These are phyloP conservation scores for Dolichoris vasculosae DNA, from an alignment of 1,140 invertebrate species.

Conservation along the genomic window DNA sequence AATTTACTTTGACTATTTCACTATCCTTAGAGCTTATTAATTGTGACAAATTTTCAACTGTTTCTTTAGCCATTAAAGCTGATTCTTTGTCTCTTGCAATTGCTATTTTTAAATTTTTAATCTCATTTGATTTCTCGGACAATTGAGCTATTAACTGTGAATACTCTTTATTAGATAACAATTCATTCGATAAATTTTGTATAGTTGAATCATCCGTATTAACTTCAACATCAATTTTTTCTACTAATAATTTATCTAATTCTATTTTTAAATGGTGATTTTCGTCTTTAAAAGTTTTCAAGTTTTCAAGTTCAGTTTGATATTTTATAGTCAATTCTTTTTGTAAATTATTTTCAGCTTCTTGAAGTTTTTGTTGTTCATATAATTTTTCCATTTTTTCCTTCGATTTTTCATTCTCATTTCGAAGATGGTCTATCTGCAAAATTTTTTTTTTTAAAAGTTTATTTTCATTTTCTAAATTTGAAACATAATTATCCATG, in stretches of 20 bases:
- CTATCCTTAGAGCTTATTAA: conserved; percentile 67
- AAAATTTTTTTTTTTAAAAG: conserved; percentile 8
- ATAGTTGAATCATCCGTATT: background rate
- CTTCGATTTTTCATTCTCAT: conserved; percentile 10
- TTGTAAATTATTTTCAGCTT: background rate
- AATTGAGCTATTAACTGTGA: conserved; percentile 54
- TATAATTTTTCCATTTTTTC: conserved; percentile 10
- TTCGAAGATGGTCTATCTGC: background rate
- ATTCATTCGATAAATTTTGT: background rate
- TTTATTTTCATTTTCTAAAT: conserved; percentile 44
- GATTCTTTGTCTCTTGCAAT: conserved; percentile 63
- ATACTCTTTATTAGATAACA: background rate
- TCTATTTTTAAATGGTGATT: conserved; percentile 45
- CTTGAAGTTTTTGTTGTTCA: background rate
- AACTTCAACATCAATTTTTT: conserved; percentile 23
- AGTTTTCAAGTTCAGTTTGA: conserved; percentile 23
- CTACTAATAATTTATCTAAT: conserved; percentile 36
- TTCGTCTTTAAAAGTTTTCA: conserved; percentile 30
- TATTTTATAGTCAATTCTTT: conserved; percentile 15
- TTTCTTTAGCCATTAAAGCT: conserved; percentile 66
- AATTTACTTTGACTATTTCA: conserved; percentile 58
- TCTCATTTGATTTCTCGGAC: conserved; percentile 45
- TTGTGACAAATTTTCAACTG: conserved; percentile 67
- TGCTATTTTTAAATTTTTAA: conserved; percentile 53
- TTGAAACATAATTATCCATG: background rate